Evolutionary conservation across 1,140 invertebrate genomes (phyloP).

Genomic region (Aethina tumida): DNA sequence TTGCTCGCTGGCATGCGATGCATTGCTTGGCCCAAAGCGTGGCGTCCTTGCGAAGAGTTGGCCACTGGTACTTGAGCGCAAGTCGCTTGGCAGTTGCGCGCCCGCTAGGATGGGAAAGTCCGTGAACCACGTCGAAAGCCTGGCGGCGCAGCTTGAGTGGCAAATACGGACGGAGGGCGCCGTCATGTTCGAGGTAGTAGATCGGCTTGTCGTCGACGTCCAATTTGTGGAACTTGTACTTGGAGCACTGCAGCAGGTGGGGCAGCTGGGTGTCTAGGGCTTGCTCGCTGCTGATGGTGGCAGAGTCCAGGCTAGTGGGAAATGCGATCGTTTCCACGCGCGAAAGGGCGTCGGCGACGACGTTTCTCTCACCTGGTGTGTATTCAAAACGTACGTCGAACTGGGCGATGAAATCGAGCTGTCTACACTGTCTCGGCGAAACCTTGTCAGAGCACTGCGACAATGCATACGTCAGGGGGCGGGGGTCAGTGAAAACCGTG

Average conservation of each 20-base stretch:
- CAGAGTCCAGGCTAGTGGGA: too few relatives aligned
- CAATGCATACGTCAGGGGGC: conserved; percentile 34
- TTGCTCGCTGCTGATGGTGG: too few relatives aligned
- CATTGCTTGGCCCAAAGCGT: conserved; percentile 19
- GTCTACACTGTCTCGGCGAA: conserved; percentile 24
- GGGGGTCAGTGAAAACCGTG: conserved; percentile 37
- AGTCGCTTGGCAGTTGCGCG: conserved; percentile 16
- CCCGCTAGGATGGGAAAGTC: conserved; percentile 22
- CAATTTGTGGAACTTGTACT: too few relatives aligned
- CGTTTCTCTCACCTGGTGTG: too few relatives aligned
- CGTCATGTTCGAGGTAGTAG: too few relatives aligned
- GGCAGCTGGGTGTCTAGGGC: too few relatives aligned
- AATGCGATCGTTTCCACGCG: too few relatives aligned
- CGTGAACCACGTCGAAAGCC: conserved; percentile 2
- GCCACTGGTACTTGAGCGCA: conserved; percentile 17
- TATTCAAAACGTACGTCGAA: too few relatives aligned
- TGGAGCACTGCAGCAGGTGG: too few relatives aligned
- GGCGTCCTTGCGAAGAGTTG: conserved; percentile 23
- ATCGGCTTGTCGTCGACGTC: too few relatives aligned
- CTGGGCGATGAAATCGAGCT: conserved; percentile 32
- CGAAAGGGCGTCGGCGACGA: too few relatives aligned
- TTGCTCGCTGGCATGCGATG: conserved; percentile 25
- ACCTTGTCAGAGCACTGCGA: conserved; percentile 25
- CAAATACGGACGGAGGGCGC: too few relatives aligned
- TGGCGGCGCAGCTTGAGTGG: background rate